A percentile compares a stretch with the other conserved stretches of the same genome.
Conservation (phyloP, 92 coral and sea anemone species). For the Chrysogorgia sp. region DNA sequence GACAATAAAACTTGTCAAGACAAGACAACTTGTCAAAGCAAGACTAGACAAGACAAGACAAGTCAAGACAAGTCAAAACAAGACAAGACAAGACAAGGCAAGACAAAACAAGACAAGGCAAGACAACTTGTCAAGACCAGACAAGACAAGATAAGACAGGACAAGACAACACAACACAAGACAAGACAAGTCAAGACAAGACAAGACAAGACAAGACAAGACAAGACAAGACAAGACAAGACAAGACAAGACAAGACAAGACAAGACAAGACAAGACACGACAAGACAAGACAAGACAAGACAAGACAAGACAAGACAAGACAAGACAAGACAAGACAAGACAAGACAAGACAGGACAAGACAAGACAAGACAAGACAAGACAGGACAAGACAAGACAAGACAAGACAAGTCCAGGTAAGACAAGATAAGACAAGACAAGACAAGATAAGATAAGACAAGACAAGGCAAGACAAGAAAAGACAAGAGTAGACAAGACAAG, state of each 20-base stretch:
- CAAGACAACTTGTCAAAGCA: constrained; percentile 2
- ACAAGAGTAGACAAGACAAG: background rate
- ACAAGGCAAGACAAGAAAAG: background rate
- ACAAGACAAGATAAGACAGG: background rate
- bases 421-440: background rate
- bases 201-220: background rate
- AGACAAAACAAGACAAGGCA: background rate
- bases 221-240: background rate
- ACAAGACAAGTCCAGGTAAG: background rate
- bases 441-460: background rate
- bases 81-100: background rate
- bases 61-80: background rate
- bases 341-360: background rate
- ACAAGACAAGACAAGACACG: background rate
- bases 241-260: background rate
- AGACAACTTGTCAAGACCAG: background rate
- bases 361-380: background rate
- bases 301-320: constrained; percentile 4
- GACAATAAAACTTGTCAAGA: background rate
- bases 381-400: background rate
- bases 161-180: background rate
- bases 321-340: constrained; percentile 4
- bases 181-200: background rate
- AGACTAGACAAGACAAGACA: constrained; percentile 9
- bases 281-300: constrained; percentile 12